These are phyloP conservation scores for Patella ulyssiponensis DNA, from an alignment of 2,888 invertebrate genomes.

Conservation along the genomic window DNA sequence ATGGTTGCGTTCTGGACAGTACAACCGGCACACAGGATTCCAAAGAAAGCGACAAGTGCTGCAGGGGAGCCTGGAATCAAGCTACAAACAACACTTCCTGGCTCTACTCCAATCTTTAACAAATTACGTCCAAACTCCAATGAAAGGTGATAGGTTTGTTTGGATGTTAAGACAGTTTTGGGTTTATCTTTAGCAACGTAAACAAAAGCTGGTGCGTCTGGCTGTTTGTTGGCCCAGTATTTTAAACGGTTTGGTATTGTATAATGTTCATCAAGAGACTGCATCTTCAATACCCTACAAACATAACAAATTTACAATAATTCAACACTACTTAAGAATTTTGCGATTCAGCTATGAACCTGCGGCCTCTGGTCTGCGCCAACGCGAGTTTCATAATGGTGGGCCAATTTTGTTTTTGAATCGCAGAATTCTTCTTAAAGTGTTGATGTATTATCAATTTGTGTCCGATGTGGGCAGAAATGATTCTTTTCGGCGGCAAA, in stretches of 20 bases:
- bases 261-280: neutral
- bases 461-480: too few relatives aligned
- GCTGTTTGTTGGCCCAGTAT: slow-evolving; percentile 9
- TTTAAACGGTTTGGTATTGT: slow-evolving; percentile 13
- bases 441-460: too few relatives aligned
- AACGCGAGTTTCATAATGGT: too few relatives aligned
- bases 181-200: slow-evolving; percentile 1
- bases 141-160: slow-evolving; percentile 4
- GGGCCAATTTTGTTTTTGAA: too few relatives aligned
- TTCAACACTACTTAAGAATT: too few relatives aligned
- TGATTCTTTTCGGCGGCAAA: too few relatives aligned
- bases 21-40: slow-evolving; percentile 10
- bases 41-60: slow-evolving; percentile 13
- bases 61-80: slow-evolving; percentile 14
- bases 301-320: too few relatives aligned
- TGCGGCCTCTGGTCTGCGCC: too few relatives aligned
- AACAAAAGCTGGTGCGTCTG: slow-evolving; percentile 7
- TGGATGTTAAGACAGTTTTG: neutral
- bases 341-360: too few relatives aligned
- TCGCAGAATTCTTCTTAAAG: too few relatives aligned
- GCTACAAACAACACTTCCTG: slow-evolving; percentile 15
- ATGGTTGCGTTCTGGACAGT: neutral
- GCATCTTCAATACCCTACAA: too few relatives aligned
- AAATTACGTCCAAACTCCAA: slow-evolving; percentile 7
- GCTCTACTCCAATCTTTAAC: slow-evolving; percentile 6